A percentile compares a stretch with the other conserved stretches of the same genome.
Evolutionary conservation across 2,113 vertebrate genomes (phyloP).

Genomic region (Indri indri): DNA sequence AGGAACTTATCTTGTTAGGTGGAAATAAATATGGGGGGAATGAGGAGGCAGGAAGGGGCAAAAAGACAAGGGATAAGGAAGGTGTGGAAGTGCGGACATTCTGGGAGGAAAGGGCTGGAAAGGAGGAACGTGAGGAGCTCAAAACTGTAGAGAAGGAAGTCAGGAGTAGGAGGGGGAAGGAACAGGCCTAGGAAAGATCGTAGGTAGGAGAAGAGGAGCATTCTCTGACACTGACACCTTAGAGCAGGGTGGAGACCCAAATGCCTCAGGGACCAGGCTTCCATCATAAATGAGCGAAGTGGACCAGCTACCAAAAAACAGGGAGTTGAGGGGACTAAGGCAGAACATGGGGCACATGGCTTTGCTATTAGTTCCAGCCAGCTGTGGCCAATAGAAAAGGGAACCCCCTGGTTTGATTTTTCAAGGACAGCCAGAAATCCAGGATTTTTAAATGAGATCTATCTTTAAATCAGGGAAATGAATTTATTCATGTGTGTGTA

Average conservation of each 20-base stretch:
- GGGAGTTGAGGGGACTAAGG: not conserved
- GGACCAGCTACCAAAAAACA: not conserved
- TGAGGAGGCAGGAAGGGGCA: not conserved
- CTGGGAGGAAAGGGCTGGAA: not conserved
- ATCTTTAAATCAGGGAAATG: not conserved
- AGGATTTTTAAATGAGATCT: not conserved
- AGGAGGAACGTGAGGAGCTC: slow-evolving; percentile 23
- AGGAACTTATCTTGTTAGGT: not conserved
- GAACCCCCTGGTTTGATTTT: not conserved
- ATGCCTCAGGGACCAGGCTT: not conserved
- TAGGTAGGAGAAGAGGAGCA: not conserved
- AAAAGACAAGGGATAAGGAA: not conserved
- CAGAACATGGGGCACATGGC: not conserved
- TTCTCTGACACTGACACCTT: not conserved
- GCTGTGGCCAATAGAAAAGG: not conserved
- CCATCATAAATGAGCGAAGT: not conserved
- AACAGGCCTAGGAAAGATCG: not conserved
- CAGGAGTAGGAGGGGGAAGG: not conserved
- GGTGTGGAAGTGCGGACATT: not conserved
- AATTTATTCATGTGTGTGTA: not conserved
- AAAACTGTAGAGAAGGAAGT: not conserved
- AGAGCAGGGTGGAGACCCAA: not conserved
- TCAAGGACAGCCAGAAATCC: slow-evolving; percentile 10
- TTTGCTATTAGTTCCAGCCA: not conserved
- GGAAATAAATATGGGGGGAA: not conserved